Conservation (phyloP, 1,140 invertebrate species). For the Bombus soroeensis region DNA sequence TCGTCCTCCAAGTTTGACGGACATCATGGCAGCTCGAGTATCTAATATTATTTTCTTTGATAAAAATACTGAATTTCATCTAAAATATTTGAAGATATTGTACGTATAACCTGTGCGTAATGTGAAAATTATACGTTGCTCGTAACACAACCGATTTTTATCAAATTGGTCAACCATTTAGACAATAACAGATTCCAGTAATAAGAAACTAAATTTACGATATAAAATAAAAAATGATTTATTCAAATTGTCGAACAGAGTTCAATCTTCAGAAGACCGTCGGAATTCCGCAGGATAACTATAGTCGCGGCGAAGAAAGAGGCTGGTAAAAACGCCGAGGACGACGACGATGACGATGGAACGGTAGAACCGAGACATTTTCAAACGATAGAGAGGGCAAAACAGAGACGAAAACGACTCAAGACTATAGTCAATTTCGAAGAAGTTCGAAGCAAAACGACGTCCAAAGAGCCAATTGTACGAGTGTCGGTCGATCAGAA, state of each 20-base stretch:
- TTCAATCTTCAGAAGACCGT: conserved; percentile 81
- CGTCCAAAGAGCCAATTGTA: not conserved
- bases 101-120: not conserved
- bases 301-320: conserved; percentile 77
- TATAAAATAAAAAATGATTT: too few species aligned
- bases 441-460: not conserved
- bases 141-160: too few species aligned
- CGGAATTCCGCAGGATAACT: conserved; percentile 84
- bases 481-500: conserved; percentile 50
- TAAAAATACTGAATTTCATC: not conserved
- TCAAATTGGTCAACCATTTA: too few species aligned
- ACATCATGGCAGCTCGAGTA: conserved; percentile 61
- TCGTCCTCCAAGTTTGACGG: conserved; percentile 16
- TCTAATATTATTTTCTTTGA: not conserved
- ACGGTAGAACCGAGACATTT: too few species aligned
- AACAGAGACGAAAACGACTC: not conserved
- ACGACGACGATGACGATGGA: not conserved
- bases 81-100: not conserved
- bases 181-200: fast-evolving
- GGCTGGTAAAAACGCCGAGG: conserved; percentile 73
- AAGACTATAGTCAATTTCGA: not conserved
- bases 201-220: not conserved
- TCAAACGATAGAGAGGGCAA: not conserved
- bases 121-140: not conserved
- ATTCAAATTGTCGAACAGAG: conserved; percentile 45